phyloP scores from a whole-genome alignment of 2,888 invertebrate species.

The Andrena fulva region DNA sequence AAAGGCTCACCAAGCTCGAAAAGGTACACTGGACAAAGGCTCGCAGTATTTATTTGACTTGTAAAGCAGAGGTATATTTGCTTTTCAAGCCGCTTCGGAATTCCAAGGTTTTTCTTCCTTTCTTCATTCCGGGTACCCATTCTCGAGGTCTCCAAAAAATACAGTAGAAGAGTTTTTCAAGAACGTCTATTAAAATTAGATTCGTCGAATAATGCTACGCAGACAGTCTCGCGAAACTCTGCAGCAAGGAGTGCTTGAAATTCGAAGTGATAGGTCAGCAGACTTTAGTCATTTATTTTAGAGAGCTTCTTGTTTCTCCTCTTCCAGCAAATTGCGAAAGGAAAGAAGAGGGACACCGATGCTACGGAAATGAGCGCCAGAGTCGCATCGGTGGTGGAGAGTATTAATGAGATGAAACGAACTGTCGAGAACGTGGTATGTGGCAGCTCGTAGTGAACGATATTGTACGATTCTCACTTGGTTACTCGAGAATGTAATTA shows the following conservation, averaged over 20 bases:
- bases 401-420: conserved; percentile 79
- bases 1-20: conserved; percentile 81
- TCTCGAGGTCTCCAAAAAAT: too few relatives aligned
- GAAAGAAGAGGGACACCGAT: conserved; percentile 78
- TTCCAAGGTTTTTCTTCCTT: neutral
- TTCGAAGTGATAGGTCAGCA: too few relatives aligned
- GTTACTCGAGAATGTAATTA: neutral
- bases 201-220: too few relatives aligned
- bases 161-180: neutral
- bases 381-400: conserved; percentile 79
- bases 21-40: conserved; percentile 73
- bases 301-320: neutral
- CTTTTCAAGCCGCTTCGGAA: neutral
- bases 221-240: too few relatives aligned
- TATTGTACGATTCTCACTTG: neutral
- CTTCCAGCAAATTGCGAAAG: conserved; percentile 79
- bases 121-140: neutral
- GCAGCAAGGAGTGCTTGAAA: too few relatives aligned
- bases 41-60: conserved; percentile 35
- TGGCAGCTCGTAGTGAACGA: neutral
- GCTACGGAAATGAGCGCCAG: conserved; percentile 78
- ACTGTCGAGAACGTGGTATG: conserved; percentile 80
- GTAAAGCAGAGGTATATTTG: conserved; percentile 27
- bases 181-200: neutral
- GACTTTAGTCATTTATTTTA: neutral